Conservation (phyloP, 2,797 vertebrate genomes). For the Arvicola amphibius region DNA sequence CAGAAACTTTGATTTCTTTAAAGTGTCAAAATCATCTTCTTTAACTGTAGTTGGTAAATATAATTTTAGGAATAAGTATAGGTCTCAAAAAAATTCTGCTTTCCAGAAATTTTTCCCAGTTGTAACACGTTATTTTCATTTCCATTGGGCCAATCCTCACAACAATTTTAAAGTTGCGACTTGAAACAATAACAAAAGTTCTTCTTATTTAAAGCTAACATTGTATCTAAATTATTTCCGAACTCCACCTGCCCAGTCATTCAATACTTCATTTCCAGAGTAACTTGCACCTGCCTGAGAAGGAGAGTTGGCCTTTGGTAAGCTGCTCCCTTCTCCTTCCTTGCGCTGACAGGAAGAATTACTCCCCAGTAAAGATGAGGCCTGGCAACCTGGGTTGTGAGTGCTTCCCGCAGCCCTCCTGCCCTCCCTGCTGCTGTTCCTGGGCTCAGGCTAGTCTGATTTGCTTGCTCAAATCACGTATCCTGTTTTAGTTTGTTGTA, state of each 20-base stretch:
- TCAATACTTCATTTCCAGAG: neutral
- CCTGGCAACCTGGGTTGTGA: neutral
- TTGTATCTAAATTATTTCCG: slow-evolving; percentile 65
- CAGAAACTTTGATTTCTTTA: slow-evolving; percentile 40
- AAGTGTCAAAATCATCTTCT: slow-evolving; percentile 48
- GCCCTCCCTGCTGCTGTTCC: neutral
- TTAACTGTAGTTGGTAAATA: slow-evolving; percentile 32
- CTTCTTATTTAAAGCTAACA: slow-evolving; percentile 64
- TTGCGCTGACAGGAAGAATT: slow-evolving; percentile 35
- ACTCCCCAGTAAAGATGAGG: neutral
- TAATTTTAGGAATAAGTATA: slow-evolving; percentile 71
- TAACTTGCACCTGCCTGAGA: slow-evolving; percentile 54
- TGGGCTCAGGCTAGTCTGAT: neutral
- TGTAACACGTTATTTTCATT: slow-evolving; percentile 71
- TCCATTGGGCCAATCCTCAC: slow-evolving; percentile 56
- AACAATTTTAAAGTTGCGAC: slow-evolving; percentile 70
- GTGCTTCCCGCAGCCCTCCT: neutral
- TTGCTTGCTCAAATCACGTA: neutral
- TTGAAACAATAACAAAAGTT: slow-evolving; percentile 36
- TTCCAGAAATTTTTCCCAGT: slow-evolving; percentile 44
- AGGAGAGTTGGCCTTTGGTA: slow-evolving; percentile 18
- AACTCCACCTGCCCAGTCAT: slow-evolving; percentile 40
- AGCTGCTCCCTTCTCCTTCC: neutral
- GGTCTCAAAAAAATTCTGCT: slow-evolving; percentile 45
- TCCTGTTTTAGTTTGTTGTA: neutral